Conservation (phyloP, 2,888 invertebrate genomes). For the Trachelus tabidus region DNA sequence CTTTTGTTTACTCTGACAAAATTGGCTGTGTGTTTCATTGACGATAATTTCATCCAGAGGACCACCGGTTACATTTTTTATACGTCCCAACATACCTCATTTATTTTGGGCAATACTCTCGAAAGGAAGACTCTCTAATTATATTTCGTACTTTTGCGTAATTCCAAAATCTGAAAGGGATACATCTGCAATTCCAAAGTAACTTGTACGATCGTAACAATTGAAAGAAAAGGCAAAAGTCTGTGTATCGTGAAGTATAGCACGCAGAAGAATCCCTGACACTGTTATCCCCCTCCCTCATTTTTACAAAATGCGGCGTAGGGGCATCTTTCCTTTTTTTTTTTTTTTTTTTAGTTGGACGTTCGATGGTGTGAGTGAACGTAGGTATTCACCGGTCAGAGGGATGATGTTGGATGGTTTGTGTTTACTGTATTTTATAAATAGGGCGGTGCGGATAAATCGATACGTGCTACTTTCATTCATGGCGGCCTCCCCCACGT, state of each 20-base stretch:
- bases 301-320: neutral
- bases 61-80: neutral
- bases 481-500: constrained; percentile 56
- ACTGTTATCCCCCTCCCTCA: neutral
- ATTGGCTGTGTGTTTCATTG: neutral
- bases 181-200: constrained; percentile 16
- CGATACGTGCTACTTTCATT: constrained; percentile 63
- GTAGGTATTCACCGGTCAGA: neutral
- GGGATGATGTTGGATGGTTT: constrained; percentile 10
- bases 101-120: neutral
- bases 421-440: constrained; percentile 54
- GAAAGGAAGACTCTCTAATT: neutral
- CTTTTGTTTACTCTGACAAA: neutral
- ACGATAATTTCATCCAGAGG: neutral
- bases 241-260: neutral
- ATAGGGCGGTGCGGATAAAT: constrained; percentile 59
- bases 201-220: neutral
- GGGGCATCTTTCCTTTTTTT: neutral
- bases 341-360: neutral
- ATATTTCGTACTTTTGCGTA: constrained; percentile 30
- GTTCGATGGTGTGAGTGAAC: neutral
- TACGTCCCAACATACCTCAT: neutral
- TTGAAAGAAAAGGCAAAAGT: neutral
- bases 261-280: too few relatives aligned
- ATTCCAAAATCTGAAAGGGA: constrained; percentile 21